Evolutionary conservation across 2,888 invertebrate species (phyloP), one percentile per base, ranked within the genome.

Genomic region (Drosophila rubida): DNA sequence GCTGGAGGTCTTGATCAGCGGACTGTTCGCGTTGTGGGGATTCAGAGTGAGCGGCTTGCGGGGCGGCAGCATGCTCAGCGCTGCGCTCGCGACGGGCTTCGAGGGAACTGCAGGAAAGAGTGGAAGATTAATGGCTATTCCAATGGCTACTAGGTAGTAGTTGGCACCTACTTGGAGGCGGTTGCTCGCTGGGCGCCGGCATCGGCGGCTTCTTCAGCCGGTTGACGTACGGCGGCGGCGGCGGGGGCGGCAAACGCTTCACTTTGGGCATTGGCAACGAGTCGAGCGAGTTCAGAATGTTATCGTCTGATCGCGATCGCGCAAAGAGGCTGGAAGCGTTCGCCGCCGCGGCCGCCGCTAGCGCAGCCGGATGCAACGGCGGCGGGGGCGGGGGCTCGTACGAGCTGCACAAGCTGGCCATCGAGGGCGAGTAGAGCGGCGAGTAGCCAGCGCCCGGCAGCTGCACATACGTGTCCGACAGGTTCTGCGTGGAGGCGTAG

Each of bases 401-500:
- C 89, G 94, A 90, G 89, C 95, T 92, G 92, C 94, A 92, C 92
- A 94, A 90, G 92, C 94, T 95, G 16, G 95, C 92, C 66, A 95
- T 94, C 4, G 94, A 94, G 75, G 94, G 92, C 23, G 95, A 95
- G 89, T 95, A 95, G 87, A 95, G 93, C 63, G 94, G 94, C 7
- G 94, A 93, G 69, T 94, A 93, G 6, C 93, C 93, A 13, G 91
- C 89, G 7, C 87, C 73, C 9, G 95, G 95, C 54, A 95, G 91
- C 91, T 95, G 95, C 8, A 95, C 94, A 80, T 95, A 95, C 0
- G 95, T 95, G 89, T 95, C 95, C 0, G 95, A 95, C 39, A 96
- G 93, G 90, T 96, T 96, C 90, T 96, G 96, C 87, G 96, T 95
- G 5, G 96, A 96, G 19, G 96, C 95, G 89, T 96, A 96, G 65